Evolutionary conservation across 2,113 vertebrate genomes (phyloP).

Genomic region (Suricata suricatta): DNA sequence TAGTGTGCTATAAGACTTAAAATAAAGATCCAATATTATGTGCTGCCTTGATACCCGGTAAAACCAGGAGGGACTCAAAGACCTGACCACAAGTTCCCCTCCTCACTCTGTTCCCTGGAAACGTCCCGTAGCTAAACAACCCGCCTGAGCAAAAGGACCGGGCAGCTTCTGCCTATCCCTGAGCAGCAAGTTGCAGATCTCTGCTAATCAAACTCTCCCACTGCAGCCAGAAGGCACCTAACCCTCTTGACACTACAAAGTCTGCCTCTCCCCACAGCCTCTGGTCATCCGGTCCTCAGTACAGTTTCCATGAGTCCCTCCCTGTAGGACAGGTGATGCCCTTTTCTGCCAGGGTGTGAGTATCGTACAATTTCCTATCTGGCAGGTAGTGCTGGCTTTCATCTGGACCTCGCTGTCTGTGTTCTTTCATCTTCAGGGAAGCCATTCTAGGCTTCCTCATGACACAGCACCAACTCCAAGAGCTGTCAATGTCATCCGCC

Average conservation of each 20-base stretch:
- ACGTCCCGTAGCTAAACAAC: background rate
- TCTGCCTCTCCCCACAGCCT: background rate
- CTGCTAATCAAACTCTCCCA: background rate
- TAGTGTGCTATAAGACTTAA: background rate
- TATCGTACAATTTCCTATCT: background rate
- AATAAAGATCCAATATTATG: background rate
- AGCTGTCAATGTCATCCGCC: background rate
- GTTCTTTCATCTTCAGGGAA: background rate
- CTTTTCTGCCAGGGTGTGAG: background rate
- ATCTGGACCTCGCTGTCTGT: background rate
- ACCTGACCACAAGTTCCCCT: background rate
- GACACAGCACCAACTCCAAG: background rate
- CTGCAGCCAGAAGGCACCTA: background rate
- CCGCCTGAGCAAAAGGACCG: background rate
- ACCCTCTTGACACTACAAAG: background rate
- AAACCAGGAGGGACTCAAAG: background rate
- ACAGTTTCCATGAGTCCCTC: background rate
- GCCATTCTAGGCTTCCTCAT: background rate
- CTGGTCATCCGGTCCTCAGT: background rate
- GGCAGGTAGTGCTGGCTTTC: background rate
- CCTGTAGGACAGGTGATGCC: background rate
- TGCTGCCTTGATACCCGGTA: background rate
- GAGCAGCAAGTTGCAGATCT: background rate
- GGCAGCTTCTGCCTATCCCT: background rate
- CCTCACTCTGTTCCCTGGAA: background rate